phyloP scores from a whole-genome alignment of 2,113 vertebrate species.

The Toxostoma redivivum region DNA sequence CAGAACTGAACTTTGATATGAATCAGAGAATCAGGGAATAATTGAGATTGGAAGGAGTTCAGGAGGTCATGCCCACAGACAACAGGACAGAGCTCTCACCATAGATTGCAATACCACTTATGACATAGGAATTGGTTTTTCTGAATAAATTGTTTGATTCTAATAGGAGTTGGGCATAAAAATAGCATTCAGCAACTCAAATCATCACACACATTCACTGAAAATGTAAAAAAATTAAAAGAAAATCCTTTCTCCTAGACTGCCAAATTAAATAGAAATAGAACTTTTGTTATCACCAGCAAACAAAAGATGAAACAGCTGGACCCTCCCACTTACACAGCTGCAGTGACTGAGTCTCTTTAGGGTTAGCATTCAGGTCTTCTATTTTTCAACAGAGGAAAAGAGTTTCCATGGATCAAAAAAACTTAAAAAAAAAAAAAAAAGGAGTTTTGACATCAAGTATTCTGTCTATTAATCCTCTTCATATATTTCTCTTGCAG shows the following conservation, averaged over 20 bases:
- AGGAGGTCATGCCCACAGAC: not conserved
- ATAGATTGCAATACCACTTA: not conserved
- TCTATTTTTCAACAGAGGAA: not conserved
- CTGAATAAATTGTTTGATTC: not conserved
- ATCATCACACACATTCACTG: not conserved
- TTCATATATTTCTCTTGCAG: not conserved
- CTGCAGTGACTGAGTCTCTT: not conserved
- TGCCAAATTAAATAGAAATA: not conserved
- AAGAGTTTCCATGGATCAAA: not conserved
- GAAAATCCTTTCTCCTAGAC: not conserved
- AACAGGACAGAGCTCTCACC: not conserved
- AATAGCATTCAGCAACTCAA: not conserved
- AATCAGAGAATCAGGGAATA: not conserved
- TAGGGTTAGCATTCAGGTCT: not conserved
- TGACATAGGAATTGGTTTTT: not conserved
- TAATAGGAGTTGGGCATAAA: not conserved
- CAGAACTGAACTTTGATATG: not conserved
- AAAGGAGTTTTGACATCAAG: not conserved
- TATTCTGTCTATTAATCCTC: not conserved
- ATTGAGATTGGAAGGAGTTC: not conserved
- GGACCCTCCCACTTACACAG: not conserved
- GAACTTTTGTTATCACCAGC: not conserved
- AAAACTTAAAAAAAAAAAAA: not conserved
- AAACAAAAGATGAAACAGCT: not conserved
- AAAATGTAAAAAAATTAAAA: not conserved